phyloP scores from a whole-genome alignment of 1,140 invertebrate genomes.

The Acromyrmex heyeri region DNA sequence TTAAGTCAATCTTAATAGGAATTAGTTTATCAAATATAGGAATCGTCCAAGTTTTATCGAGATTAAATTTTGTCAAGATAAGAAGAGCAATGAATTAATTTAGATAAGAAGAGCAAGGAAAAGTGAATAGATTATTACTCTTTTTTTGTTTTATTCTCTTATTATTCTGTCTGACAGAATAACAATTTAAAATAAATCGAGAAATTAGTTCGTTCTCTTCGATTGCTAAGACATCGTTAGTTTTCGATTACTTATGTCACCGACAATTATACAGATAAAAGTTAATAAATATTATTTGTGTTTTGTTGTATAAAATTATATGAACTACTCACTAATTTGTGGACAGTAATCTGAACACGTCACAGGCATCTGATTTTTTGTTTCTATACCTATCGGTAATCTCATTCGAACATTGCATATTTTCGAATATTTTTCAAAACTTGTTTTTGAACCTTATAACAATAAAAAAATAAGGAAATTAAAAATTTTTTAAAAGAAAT shows the following conservation, averaged over 20 bases:
- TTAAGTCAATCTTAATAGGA: conserved; percentile 1
- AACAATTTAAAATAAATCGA: not conserved
- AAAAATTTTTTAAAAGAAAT: not conserved
- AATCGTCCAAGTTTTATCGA: not conserved
- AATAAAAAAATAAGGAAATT: not conserved
- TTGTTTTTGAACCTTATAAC: not conserved
- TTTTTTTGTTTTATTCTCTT: not conserved
- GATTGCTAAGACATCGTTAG: not conserved
- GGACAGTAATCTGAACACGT: not conserved
- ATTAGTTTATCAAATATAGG: not conserved
- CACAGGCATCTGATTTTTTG: not conserved
- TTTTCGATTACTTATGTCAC: not conserved
- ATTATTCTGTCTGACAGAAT: not conserved
- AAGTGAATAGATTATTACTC: not conserved
- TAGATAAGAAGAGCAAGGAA: not conserved
- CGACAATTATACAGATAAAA: not conserved
- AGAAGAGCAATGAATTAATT: not conserved
- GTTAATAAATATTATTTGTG: no score
- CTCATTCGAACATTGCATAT: not conserved
- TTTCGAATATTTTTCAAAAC: not conserved
- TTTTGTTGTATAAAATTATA: not conserved
- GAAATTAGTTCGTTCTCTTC: not conserved
- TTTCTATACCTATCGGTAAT: not conserved
- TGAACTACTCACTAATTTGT: not conserved
- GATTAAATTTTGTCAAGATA: not conserved